phyloP scores from a whole-genome alignment of 2,113 vertebrate species.

The Eublepharis macularius region DNA sequence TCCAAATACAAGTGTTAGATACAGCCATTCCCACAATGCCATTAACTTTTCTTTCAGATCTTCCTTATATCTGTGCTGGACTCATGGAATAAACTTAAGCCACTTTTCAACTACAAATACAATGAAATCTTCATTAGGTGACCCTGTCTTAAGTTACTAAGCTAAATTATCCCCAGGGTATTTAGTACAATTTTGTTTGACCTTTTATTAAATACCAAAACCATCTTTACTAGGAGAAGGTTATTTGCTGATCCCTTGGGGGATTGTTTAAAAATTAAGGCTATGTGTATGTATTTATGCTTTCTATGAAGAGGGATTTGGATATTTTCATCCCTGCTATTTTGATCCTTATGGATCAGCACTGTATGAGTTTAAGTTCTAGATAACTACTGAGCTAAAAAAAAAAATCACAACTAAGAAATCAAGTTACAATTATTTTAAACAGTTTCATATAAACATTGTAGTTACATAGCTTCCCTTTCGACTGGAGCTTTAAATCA shows the following conservation, averaged over 20 bases:
- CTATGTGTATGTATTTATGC: neutral
- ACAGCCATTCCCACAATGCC: neutral
- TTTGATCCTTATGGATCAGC: neutral
- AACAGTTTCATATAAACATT: neutral
- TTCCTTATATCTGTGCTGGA: neutral
- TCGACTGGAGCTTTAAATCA: neutral
- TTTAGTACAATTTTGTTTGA: constrained; percentile 40
- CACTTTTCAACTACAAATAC: neutral
- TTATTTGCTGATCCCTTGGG: constrained; percentile 32
- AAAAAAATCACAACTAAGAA: neutral
- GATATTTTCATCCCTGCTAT: neutral
- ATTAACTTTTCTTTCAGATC: neutral
- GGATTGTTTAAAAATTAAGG: neutral
- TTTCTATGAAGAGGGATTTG: neutral
- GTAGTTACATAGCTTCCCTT: neutral
- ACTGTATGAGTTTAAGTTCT: neutral
- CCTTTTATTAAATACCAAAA: constrained; percentile 69
- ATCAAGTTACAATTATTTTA: neutral
- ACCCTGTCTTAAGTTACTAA: constrained; percentile 42
- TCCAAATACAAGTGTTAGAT: neutral
- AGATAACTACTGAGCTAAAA: neutral
- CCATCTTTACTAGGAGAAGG: constrained; percentile 23
- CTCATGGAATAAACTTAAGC: neutral
- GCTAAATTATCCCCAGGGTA: constrained; percentile 46
- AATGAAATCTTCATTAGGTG: constrained; percentile 34